Base-by-base conservation (phyloP, 2,113 vertebrate genomes). In the Tetrax tetrax region DNA sequence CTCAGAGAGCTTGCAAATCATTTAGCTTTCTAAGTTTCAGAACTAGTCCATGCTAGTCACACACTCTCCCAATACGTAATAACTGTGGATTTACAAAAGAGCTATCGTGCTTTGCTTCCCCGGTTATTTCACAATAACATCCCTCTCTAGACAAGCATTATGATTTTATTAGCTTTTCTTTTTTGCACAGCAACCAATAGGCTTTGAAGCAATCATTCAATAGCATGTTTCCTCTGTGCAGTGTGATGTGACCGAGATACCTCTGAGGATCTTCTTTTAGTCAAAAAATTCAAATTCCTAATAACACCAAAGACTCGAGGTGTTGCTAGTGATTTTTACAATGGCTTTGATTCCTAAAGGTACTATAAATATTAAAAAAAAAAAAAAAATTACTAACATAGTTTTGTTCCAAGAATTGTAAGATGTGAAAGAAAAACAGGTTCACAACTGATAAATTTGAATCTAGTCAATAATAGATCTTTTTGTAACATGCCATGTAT, bases 371-470 rank as follows among this genome's bases (percentile, higher is more conserved):
- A 57, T 38, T 74, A n/a, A 79, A 91, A 79, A 43, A 56, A 43
- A 38, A 29, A n/a, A 69, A 41, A 43, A 48, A 33, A 31, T 35
- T 10, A 66, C 54, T 87, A 88, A 93, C 47, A 74, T 20, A 79
- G 14, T 60, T 90, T 79, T 95, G 17, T 78, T 79, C n/a, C 27
- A 71, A 95, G 59, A 83, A 76, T 45, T 33, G 5, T 53, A 95
- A 48, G 48, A 27, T 66, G 19, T 86, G 50, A 88, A 94, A 95
- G 60, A 69, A 90, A 95, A 92, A 29, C 64, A 75, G 16, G 68
- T 93, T 96, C 61, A 63, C 84, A 54, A 53, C 63, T 37, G 41
- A 82, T 82, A 83, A 60, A 51, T 88, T 94, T 96, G 43, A 89
- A 95, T 87, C n/a, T 83, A 57, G n/a, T 61, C 27, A 88, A 65